Evolutionary conservation across 2,113 vertebrate genomes (phyloP).

Genomic region (Regulus satrapa): DNA sequence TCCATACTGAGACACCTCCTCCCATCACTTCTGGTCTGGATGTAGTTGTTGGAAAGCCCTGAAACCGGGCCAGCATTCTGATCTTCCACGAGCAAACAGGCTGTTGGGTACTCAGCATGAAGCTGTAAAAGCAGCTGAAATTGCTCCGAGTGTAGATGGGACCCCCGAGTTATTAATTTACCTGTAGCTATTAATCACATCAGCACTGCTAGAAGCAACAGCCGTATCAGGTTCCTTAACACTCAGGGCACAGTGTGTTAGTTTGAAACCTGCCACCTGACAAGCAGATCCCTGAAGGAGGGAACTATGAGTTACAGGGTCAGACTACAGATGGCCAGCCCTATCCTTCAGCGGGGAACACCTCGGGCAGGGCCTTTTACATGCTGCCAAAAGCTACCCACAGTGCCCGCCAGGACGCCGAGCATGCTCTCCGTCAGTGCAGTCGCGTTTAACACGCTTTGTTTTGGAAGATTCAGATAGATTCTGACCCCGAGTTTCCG

Average conservation of each 20-base stretch:
- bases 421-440: fast-evolving
- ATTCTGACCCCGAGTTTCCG: not conserved
- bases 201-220: fast-evolving
- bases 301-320: not conserved
- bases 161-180: not conserved
- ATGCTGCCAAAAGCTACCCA: not conserved
- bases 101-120: not conserved
- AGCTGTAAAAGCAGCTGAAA: not conserved
- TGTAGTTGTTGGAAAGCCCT: not conserved
- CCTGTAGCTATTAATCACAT: not conserved
- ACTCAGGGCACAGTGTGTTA: fast-evolving
- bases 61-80: not conserved
- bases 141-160: not conserved
- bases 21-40: not conserved
- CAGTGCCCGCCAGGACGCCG: too few species aligned
- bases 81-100: not conserved
- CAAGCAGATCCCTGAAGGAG: not conserved
- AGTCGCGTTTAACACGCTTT: not conserved
- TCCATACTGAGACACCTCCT: not conserved
- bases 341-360: not conserved
- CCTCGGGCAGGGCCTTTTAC: too few species aligned
- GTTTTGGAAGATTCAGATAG: fast-evolving
- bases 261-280: not conserved
- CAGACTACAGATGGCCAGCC: not conserved
- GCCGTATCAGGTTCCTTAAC: not conserved